Evolutionary conservation across 64 coral and sea anemone species (phyloP).

Genomic region (Catalaphyllia jardinei): DNA sequence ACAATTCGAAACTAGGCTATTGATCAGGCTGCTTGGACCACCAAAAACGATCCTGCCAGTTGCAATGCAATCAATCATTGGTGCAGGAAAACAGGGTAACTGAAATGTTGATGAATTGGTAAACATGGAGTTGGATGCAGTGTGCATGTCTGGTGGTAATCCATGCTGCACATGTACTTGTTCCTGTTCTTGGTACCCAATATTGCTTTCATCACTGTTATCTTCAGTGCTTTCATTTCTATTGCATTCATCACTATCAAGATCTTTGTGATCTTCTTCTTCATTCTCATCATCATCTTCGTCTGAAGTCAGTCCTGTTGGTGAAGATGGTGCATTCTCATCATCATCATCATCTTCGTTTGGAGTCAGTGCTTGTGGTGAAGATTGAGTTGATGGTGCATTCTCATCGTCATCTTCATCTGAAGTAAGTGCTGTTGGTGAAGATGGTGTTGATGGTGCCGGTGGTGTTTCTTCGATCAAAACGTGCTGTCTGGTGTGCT

Average conservation of each 20-base stretch:
- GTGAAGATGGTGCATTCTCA: no score
- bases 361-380: background rate
- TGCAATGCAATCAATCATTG: slow-evolving; percentile 46
- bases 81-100: background rate
- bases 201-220: background rate
- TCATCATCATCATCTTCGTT: background rate
- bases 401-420: no score
- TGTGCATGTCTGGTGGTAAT: background rate
- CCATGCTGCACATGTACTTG: slow-evolving; percentile 5
- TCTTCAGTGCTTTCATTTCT: background rate
- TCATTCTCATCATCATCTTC: no score
- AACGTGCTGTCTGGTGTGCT: background rate
- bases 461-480: no score
- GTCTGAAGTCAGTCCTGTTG: no score
- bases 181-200: background rate
- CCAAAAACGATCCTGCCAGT: slow-evolving; percentile 25
- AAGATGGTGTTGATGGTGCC: no score
- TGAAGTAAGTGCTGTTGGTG: background rate
- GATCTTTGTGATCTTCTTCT: background rate
- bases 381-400: no score
- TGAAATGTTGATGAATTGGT: slow-evolving; percentile 20
- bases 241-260: background rate
- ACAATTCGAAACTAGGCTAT: no score
- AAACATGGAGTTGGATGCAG: slow-evolving; percentile 3
- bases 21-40: background rate